phyloP scores from a whole-genome alignment of 1,140 invertebrate genomes.

The Medauroidea extradentata region DNA sequence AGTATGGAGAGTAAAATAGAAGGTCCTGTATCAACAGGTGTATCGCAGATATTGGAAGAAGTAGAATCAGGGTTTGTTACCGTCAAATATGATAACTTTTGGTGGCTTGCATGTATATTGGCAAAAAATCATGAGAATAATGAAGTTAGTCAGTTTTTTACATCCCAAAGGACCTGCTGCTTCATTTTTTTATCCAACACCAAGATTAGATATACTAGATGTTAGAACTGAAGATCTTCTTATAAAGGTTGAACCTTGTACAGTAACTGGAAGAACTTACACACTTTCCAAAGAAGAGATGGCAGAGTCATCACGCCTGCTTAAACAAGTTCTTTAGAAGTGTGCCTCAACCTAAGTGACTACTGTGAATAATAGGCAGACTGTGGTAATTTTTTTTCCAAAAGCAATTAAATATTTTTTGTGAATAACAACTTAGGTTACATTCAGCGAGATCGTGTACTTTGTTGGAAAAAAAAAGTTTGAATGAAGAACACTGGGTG shows the following conservation, averaged over 20 bases:
- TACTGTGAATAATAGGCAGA: too few relatives aligned
- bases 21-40: not conserved
- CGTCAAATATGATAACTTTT: not conserved
- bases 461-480: too few relatives aligned
- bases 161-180: slow-evolving; percentile 13
- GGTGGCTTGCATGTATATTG: not conserved
- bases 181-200: slow-evolving; percentile 14
- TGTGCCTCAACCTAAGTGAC: too few relatives aligned
- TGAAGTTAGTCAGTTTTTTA: slow-evolving; percentile 14
- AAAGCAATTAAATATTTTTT: too few relatives aligned
- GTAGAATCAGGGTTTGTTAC: not conserved
- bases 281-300: not conserved
- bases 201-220: not conserved
- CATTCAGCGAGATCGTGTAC: too few relatives aligned
- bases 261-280: not conserved
- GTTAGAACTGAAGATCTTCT: slow-evolving; percentile 3
- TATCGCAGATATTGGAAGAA: not conserved
- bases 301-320: not conserved
- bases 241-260: slow-evolving; percentile 5
- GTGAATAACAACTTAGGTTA: too few relatives aligned
- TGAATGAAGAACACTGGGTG: too few relatives aligned
- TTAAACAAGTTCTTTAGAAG: too few relatives aligned
- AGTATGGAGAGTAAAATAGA: not conserved
- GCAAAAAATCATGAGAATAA: slow-evolving; percentile 4
- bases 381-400: too few relatives aligned